Conservation (phyloP, 2,797 vertebrate species). For the Fistularia commersonii region DNA sequence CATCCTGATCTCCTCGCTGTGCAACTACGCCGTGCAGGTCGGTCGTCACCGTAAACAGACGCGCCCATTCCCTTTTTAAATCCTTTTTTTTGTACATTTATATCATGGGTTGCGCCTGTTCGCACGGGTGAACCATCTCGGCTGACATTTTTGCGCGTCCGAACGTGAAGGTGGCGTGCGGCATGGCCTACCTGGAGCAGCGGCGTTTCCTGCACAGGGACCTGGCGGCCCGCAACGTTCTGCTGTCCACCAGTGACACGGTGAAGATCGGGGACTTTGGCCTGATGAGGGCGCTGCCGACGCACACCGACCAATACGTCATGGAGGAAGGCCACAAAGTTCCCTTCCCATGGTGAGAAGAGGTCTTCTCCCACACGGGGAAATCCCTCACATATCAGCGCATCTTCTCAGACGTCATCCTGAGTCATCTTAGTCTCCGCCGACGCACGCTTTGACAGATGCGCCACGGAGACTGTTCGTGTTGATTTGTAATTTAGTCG, state of each 20-base stretch:
- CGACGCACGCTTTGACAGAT: too few relatives aligned
- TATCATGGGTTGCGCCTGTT: too few relatives aligned
- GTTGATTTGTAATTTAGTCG: too few relatives aligned
- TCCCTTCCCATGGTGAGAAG: constrained; percentile 90
- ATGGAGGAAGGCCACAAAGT: constrained; percentile 99
- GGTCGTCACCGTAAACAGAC: background rate
- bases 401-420: too few relatives aligned
- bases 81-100: background rate
- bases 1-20: constrained; percentile 92
- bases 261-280: constrained; percentile 98
- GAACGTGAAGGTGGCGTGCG: constrained; percentile 85
- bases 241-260: constrained; percentile 88
- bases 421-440: too few relatives aligned
- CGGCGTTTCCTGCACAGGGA: constrained; percentile 95
- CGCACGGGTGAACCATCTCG: too few relatives aligned
- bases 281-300: constrained; percentile 93
- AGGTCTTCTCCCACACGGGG: background rate
- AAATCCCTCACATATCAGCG: too few relatives aligned
- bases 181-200: constrained; percentile 96
- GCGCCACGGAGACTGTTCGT: too few relatives aligned
- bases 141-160: background rate
- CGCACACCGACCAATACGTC: constrained; percentile 93
- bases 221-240: constrained; percentile 92
- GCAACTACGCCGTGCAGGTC: constrained; percentile 93
- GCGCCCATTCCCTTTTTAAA: too few relatives aligned